Percentiles rank a stretch among this genome's conserved stretches.
phyloP scores from a whole-genome alignment of 2,113 vertebrate genomes.

The western clawed frog (Xenopus tropicalis) region DNA sequence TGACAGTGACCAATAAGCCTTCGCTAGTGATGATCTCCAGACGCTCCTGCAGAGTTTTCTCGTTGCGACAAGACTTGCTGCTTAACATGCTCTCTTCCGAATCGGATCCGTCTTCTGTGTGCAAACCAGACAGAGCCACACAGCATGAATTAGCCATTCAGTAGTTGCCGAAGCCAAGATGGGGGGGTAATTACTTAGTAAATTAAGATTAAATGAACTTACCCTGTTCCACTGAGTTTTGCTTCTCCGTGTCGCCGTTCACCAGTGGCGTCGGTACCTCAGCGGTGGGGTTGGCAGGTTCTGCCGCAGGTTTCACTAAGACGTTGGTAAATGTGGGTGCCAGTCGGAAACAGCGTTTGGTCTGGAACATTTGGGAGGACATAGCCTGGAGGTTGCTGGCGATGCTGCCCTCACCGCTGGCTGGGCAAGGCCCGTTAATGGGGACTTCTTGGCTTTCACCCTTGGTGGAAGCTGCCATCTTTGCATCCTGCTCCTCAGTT shows the following conservation, averaged over 20 bases:
- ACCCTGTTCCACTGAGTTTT: slow-evolving; percentile 69
- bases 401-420: slow-evolving; percentile 76
- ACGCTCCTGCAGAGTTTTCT: slow-evolving; percentile 83
- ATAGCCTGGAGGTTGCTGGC: slow-evolving; percentile 96
- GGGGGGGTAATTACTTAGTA: too few species aligned
- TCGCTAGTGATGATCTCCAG: slow-evolving; percentile 84
- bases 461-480: slow-evolving; percentile 45
- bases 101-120: slow-evolving; percentile 76
- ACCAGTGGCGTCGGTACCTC: slow-evolving; percentile 55
- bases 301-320: slow-evolving; percentile 68
- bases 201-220: slow-evolving; percentile 25
- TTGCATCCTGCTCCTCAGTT: slow-evolving; percentile 48
- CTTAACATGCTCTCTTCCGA: slow-evolving; percentile 84
- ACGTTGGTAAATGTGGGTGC: slow-evolving; percentile 95
- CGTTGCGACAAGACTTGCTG: slow-evolving; percentile 74
- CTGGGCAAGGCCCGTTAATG: slow-evolving; percentile 70
- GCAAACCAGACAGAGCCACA: background rate
- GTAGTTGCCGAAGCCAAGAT: too few species aligned
- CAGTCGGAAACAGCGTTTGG: slow-evolving; percentile 91
- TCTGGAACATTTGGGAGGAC: slow-evolving; percentile 94
- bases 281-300: background rate
- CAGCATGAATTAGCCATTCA: background rate
- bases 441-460: slow-evolving; percentile 57
- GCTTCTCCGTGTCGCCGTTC: slow-evolving; percentile 69
- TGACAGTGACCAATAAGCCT: slow-evolving; percentile 88